Base-by-base conservation (phyloP, 2,797 vertebrate species). In the Paguma larvata region DNA sequence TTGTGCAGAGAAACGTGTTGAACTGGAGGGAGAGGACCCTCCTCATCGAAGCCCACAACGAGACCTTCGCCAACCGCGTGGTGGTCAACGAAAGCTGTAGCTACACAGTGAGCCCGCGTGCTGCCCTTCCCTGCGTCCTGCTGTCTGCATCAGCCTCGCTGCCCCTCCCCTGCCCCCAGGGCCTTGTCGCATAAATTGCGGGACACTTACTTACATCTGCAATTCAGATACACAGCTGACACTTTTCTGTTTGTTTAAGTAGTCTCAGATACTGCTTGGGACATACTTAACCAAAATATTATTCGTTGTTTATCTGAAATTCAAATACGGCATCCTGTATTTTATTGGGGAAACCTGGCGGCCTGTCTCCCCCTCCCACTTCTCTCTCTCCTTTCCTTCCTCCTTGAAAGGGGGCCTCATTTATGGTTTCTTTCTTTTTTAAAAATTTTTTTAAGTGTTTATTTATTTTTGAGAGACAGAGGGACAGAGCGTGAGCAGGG, bases 1-100 rank as follows among this genome's bases (percentile, higher is more conserved):
- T 99, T 96, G 98, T 99, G 95, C 99, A 99, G 98, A 99, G 97
- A 63, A 99, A 99, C 94, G 98, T 98, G 0, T 93, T 99, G 93
- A 99, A 99, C 98, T 99, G 99, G 99, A 99, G 97, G 41, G 99
- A 99, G 78, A 97, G 99, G 25, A 99, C 99, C 0, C 98, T 99
- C 0, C 92, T 97, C 73, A 99, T 99, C 0, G 98, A 99, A 9
- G 99, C 99, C 2, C 99, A 98, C 95, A 99, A 99, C 0, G 99
- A 99, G 97, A 99, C 99, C 51, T 99, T 99, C 34, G 98, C 99
- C 91, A 99, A 93, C 98, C 98, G 99, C 0, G 98, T 99, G 48
- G 97, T 98, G 0, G 99, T 99, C 92, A 97, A 97, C 0, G 99
- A 99, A 97, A 99, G 95, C 0, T 99, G 99, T 87, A 99, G 98